These are phyloP conservation scores for Pollenia labialis DNA, from an alignment of 2,888 invertebrate species.

Conservation along the genomic window DNA sequence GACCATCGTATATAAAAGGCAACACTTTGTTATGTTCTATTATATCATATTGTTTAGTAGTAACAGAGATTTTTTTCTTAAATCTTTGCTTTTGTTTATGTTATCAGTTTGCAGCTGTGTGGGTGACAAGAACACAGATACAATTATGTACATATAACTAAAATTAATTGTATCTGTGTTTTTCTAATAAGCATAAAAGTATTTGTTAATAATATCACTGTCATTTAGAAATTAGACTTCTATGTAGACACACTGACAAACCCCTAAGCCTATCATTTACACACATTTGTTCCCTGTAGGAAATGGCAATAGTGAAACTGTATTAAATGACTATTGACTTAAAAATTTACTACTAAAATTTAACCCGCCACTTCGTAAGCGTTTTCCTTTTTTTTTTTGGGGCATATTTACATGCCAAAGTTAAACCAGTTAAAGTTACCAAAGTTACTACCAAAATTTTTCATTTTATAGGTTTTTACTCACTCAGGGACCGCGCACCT, in stretches of 20 bases:
- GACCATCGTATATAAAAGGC: not conserved
- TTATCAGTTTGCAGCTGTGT: not conserved
- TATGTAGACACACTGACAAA: conserved; percentile 19
- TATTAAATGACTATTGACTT: too few relatives aligned
- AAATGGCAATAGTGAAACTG: too few relatives aligned
- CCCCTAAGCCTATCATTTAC: not conserved
- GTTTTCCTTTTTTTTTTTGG: too few relatives aligned
- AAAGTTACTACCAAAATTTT: too few relatives aligned
- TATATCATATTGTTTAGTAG: not conserved
- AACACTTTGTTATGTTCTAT: conserved; percentile 1
- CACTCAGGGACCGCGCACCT: too few relatives aligned
- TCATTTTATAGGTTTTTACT: too few relatives aligned
- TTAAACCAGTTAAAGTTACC: too few relatives aligned
- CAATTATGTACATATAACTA: too few relatives aligned
- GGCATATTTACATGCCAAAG: too few relatives aligned
- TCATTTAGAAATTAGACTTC: conserved; percentile 46
- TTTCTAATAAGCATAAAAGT: conserved; percentile 25
- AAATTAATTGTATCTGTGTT: not conserved
- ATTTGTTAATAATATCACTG: conserved; percentile 48
- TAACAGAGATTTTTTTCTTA: conserved; percentile 17
- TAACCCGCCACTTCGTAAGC: too few relatives aligned
- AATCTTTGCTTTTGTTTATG: conserved; percentile 24
- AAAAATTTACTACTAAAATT: too few relatives aligned
- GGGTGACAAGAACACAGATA: not conserved
- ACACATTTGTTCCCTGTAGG: not conserved